Conservation (phyloP, 2,113 vertebrate genomes). For the Eulacestoma nigropectus region DNA sequence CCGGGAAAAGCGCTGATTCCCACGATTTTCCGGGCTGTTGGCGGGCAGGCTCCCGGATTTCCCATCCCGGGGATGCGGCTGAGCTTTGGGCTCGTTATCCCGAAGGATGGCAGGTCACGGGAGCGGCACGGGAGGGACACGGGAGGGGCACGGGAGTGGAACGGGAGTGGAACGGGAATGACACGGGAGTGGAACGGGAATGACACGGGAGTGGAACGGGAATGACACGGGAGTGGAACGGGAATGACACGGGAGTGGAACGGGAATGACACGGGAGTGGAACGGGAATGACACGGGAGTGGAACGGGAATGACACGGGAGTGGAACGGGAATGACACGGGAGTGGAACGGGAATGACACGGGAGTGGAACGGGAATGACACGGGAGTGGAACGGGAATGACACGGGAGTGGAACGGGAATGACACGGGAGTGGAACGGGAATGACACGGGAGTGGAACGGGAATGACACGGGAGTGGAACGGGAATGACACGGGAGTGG, state of each 20-base stretch:
- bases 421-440: accelerated
- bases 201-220: neutral
- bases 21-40: neutral
- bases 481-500: too few relatives aligned
- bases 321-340: too few relatives aligned
- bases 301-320: too few relatives aligned
- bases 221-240: too few relatives aligned
- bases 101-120: accelerated
- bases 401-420: neutral
- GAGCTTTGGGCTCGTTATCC: neutral
- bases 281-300: too few relatives aligned
- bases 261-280: accelerated
- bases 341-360: too few relatives aligned
- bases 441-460: too few relatives aligned
- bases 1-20: neutral
- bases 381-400: too few relatives aligned
- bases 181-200: neutral
- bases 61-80: accelerated
- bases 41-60: neutral
- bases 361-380: too few relatives aligned
- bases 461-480: too few relatives aligned
- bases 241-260: too few relatives aligned
- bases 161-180: accelerated
- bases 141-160: accelerated
- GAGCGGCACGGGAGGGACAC: accelerated